phyloP scores from a whole-genome alignment of 2,797 vertebrate genomes.

The Lepus townsendii region DNA sequence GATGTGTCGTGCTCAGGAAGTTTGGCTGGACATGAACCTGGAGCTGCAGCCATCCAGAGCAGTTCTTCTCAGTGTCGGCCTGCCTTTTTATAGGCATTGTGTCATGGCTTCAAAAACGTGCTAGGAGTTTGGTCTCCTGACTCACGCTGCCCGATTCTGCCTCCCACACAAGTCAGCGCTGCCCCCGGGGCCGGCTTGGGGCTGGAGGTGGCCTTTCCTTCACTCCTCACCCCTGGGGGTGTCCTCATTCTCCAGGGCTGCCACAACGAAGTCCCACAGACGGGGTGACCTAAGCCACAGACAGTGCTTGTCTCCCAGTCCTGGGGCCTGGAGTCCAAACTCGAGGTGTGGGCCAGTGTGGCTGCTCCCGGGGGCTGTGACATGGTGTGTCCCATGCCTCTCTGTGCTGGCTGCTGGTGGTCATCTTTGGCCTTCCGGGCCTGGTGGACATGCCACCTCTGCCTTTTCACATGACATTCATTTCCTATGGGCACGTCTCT shows the following conservation, averaged over 20 bases:
- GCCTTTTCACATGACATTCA: not conserved
- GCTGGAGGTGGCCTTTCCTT: not conserved
- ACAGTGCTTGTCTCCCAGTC: not conserved
- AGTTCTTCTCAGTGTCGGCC: not conserved
- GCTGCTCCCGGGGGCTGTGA: not conserved
- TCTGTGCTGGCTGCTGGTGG: not conserved
- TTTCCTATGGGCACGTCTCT: not conserved
- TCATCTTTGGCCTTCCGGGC: not conserved
- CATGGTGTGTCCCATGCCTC: not conserved
- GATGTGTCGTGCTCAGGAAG: not conserved
- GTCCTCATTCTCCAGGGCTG: not conserved
- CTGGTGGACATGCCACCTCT: not conserved
- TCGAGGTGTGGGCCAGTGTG: not conserved
- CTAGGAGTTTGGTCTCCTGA: conserved; percentile 40
- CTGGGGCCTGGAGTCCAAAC: not conserved
- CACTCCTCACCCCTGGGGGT: not conserved
- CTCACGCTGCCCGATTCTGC: conserved; percentile 19
- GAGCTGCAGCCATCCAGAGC: not conserved
- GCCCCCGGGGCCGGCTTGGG: not conserved
- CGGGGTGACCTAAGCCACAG: not conserved
- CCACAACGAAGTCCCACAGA: not conserved
- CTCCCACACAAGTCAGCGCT: conserved; percentile 15
- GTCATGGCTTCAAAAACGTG: conserved; percentile 18
- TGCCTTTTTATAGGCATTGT: conserved; percentile 31
- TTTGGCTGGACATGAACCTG: not conserved